Conservation (phyloP, 2,888 invertebrate species). For the Lasioglossum marginatum region DNA sequence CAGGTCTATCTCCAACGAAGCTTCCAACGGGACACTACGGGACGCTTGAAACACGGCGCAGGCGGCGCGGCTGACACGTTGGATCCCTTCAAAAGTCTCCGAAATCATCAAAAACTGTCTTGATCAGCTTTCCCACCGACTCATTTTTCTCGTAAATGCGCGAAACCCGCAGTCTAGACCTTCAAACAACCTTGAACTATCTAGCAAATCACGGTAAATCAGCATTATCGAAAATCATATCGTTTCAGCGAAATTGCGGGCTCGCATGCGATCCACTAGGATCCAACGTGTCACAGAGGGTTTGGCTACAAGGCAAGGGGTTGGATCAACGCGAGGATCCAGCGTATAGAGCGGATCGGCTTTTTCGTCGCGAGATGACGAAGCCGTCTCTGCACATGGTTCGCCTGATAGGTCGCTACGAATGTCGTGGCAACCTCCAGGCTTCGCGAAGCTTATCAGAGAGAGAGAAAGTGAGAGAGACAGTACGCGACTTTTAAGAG, state of each 20-base stretch:
- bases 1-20: slow-evolving; percentile 53
- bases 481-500: slow-evolving; percentile 50
- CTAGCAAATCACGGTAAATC: not conserved
- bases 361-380: not conserved
- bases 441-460: slow-evolving; percentile 51
- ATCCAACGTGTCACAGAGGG: not conserved
- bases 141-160: not conserved
- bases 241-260: not conserved
- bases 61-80: not conserved
- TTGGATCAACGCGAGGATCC: not conserved
- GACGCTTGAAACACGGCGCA: not conserved
- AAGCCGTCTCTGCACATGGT: slow-evolving; percentile 45
- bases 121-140: not conserved
- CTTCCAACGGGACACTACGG: slow-evolving; percentile 55
- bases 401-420: not conserved
- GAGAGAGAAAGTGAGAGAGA: not conserved
- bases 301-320: not conserved
- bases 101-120: not conserved
- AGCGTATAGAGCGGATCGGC: not conserved
- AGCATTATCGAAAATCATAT: not conserved
- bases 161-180: not conserved
- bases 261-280: not conserved
- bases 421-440: slow-evolving; percentile 23
- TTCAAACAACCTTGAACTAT: not conserved
- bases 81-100: not conserved